phyloP scores from a whole-genome alignment of 35 echinoderm and acorn worm species.

The Apostichopus californicus region DNA sequence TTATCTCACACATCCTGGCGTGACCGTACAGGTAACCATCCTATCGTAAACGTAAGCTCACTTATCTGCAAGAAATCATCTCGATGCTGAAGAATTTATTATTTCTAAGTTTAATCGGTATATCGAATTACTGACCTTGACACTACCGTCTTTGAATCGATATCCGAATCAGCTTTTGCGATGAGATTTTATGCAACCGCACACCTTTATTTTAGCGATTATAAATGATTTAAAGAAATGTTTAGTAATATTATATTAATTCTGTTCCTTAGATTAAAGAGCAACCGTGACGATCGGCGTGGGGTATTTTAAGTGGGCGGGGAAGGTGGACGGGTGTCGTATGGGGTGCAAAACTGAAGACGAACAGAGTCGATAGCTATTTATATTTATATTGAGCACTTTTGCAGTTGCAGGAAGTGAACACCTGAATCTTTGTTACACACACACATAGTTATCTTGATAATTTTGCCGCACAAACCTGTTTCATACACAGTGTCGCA shows the following conservation, averaged over 20 bases:
- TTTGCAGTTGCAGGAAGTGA: too few species aligned
- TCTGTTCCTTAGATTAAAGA: background rate
- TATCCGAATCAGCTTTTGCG: background rate
- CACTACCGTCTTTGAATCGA: background rate
- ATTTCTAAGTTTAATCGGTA: too few species aligned
- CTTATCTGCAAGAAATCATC: too few species aligned
- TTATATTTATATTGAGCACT: background rate
- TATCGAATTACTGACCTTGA: background rate
- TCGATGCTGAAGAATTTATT: too few species aligned
- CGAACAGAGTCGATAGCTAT: background rate
- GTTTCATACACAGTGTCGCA: too few species aligned
- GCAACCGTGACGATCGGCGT: background rate
- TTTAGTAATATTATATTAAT: background rate
- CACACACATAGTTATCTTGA: background rate
- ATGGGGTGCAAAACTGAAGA: too few species aligned
- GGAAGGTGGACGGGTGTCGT: background rate
- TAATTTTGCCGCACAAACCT: background rate
- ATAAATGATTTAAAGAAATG: background rate
- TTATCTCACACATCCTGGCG: too few species aligned
- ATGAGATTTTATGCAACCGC: background rate
- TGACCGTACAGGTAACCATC: too few species aligned
- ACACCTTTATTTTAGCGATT: background rate
- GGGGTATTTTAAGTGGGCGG: too few species aligned
- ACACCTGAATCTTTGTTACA: too few species aligned
- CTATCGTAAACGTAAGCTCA: too few species aligned